Conservation (phyloP, 2,113 vertebrate genomes). For the Gasterosteus nipponicus region DNA sequence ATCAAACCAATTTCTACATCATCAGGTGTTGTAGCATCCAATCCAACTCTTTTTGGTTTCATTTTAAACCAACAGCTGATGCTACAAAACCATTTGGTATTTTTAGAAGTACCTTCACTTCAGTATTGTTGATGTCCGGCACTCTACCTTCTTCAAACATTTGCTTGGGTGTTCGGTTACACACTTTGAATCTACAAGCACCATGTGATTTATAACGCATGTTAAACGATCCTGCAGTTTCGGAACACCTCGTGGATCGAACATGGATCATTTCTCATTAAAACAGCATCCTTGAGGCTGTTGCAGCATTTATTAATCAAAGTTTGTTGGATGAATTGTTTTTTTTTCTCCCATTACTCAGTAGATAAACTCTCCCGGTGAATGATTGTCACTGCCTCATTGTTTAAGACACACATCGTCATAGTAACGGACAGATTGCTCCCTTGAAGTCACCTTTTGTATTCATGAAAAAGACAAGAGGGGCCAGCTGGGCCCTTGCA, state of each 20-base stretch:
- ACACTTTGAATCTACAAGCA: no score
- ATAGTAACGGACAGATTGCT: constrained; percentile 55
- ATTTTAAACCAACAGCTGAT: neutral
- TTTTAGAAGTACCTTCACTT: no score
- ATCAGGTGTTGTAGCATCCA: neutral
- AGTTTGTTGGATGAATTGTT: constrained; percentile 27
- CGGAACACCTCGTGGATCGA: neutral
- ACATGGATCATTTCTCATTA: neutral
- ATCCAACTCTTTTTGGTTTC: neutral
- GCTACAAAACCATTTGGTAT: no score
- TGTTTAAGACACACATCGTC: constrained; percentile 40
- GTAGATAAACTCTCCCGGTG: constrained; percentile 9
- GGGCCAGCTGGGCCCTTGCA: neutral
- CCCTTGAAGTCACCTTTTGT: constrained; percentile 41
- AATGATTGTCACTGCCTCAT: constrained; percentile 28
- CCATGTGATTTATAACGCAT: neutral
- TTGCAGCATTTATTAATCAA: neutral
- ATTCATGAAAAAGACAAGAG: constrained; percentile 10
- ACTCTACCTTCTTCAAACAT: no score
- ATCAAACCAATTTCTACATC: no score
- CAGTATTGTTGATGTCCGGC: no score
- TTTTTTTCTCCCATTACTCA: neutral
- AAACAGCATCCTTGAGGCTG: constrained; percentile 32
- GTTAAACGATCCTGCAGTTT: neutral
- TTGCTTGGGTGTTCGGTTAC: no score